Conservation (phyloP, 2,797 vertebrate genomes). For the Eurystomus glaucurus region DNA sequence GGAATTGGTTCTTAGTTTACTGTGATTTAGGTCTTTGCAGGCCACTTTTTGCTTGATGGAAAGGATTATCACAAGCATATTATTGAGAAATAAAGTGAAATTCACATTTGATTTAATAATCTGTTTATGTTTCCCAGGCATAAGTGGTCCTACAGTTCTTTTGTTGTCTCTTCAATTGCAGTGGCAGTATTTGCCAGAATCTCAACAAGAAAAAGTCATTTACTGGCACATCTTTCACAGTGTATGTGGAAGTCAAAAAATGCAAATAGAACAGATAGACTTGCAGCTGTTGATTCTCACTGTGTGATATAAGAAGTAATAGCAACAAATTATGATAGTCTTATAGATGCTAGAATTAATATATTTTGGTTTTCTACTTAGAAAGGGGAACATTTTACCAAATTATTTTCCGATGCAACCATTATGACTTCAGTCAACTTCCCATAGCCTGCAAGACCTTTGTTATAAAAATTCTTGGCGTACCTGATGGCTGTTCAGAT, state of each 20-base stretch:
- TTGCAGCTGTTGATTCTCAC: neutral
- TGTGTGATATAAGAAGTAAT: neutral
- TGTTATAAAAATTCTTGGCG: neutral
- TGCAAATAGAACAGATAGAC: neutral
- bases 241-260: neutral
- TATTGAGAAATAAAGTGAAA: neutral
- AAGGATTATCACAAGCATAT: neutral
- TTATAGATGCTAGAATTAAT: neutral
- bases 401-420: neutral
- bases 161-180: neutral
- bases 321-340: neutral
- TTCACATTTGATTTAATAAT: neutral
- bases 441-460: neutral
- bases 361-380: neutral
- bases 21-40: conserved; percentile 15
- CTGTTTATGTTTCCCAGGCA: neutral
- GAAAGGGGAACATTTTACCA: neutral
- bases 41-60: neutral
- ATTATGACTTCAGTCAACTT: neutral
- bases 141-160: neutral
- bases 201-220: neutral
- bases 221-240: neutral
- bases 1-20: conserved; percentile 40
- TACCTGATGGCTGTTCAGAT: neutral
- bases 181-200: neutral